Base-by-base conservation (phyloP, 92 coral and sea anemone species). In the Chrysogorgia sp. region DNA sequence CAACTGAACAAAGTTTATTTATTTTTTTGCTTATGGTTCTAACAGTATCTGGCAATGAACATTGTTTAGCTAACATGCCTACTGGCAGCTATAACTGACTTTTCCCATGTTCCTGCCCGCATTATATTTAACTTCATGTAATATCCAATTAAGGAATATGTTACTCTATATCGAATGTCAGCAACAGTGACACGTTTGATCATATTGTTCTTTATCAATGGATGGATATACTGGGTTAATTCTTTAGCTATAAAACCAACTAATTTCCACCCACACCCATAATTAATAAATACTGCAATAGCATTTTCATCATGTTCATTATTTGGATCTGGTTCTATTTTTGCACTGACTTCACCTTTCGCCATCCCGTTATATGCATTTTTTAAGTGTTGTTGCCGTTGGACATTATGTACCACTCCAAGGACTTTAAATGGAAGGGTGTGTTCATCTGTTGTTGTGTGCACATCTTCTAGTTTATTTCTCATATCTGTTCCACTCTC, bases 281-380 rank as follows among this genome's bases (percentile, higher is more conserved):
- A 63, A 32, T 83, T 59, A 3, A 83, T 32, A 21, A 53, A 58
- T 13, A 76, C 75, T 14, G 71, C 74, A 24, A 77, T 79, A 9
- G 83, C 76, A 79, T 79, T 68, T 67, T 10, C 47, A 40, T 84
- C 88, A 8, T 77, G 30, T 68, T 84, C 87, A 67, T 82, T 74
- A 1, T 52, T 20, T 59, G 86, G 83, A 7, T 64, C 83, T 26
- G 48, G 76, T 50, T 63, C 28, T 8, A 79, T 14, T 12, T 79
- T 41, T 33, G 31, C 76, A 19, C 17, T 28, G 9, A 23, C 24
- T 41, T 20, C 28, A 29, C 20, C 62, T 10, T 29, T 34, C 15
- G 37, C 13, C 60, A 69, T 12, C 7, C 10, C 10, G 10, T n/a
- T 62, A 43, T 69, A 6, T 3, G 78, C 87, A 48, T 14, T 33